Base-by-base conservation (phyloP, 2,888 invertebrate species). In the Apamea anceps region DNA sequence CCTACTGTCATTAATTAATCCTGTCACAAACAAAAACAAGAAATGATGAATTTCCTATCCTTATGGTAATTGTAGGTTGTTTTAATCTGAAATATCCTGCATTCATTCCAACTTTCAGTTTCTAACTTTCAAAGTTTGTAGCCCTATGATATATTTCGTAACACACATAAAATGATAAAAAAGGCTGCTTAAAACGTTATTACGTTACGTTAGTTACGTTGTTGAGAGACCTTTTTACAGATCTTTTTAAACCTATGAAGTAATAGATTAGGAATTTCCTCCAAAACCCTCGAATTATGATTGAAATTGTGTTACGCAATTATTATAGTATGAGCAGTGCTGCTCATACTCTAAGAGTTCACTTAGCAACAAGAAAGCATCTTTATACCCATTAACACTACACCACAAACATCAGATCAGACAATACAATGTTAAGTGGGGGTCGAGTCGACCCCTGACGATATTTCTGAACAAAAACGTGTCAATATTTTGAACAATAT, bases 401-500 rank as follows among this genome's bases (percentile, higher is more conserved):
- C 80, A 82, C 87, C 81, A 75, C 88, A 88, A 90, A 90, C 81
- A 88, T 89, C 90, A 90, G 90, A 92, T 92, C 91, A 92, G 91
- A 95, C 95, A 94, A 94, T 95, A 92, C 91, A 91, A 93, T 91
- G 92, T 93, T 94, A 95, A 95, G 95, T 95, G 94, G 93, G 94
- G 96, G 96, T 96, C 95, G 87, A 83, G 87, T 83, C 87, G 93
- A 94, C 95, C 94, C 95, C 91, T 90, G 88, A 91, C 90, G 86
- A 88, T 85, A 82, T 89, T 92, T 77, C 90, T 90, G 91, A 92
- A 95, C 94, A 96, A 96, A 96, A 96, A 96, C 94, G 94, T 95
- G 96, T 96, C 96, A 96, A 96, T 96, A 95, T 95, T 96, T 93
- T 95, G 96, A 94, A 96, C 96, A 96, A 95, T 95, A 93, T 95